phyloP scores from a whole-genome alignment of 2,888 invertebrate genomes.

The Onchidella celtica region DNA sequence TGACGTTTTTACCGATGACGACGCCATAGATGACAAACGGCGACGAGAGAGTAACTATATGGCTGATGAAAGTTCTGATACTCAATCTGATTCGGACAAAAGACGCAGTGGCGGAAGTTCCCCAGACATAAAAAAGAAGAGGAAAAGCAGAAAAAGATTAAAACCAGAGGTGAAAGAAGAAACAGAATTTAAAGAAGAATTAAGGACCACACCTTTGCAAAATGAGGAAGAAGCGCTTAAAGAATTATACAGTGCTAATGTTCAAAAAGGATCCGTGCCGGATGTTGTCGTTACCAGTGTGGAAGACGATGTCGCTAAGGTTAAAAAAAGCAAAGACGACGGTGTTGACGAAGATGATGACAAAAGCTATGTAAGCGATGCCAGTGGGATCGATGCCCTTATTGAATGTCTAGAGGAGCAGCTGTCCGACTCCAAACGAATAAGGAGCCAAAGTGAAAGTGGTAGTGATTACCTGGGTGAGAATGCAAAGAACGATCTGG shows the following conservation, averaged over 20 bases:
- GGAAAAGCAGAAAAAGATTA: neutral
- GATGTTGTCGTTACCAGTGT: conserved; percentile 30
- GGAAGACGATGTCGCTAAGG: neutral
- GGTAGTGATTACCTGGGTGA: neutral
- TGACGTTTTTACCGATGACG: neutral
- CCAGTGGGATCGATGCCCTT: conserved; percentile 6
- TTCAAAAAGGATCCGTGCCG: conserved; percentile 18
- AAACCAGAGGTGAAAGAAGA: neutral
- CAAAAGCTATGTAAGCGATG: neutral
- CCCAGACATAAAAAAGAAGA: neutral
- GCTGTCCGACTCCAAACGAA: neutral
- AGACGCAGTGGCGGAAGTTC: neutral
- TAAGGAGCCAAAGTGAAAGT: neutral
- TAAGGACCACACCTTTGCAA: neutral
- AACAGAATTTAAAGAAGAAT: neutral
- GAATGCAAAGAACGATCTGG: neutral
- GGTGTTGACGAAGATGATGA: neutral
- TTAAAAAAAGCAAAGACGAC: neutral
- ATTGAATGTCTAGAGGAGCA: conserved; percentile 10
- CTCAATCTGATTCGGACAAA: neutral
- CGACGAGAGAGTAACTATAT: conserved; percentile 1
- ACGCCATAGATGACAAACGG: neutral
- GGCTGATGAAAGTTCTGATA: neutral
- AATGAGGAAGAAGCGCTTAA: neutral
- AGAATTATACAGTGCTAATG: neutral